Percentiles rank a stretch among this genome's conserved stretches.
These are phyloP conservation scores for Timema cristinae DNA, from an alignment of 2,888 invertebrate genomes.

Conservation along the genomic window DNA sequence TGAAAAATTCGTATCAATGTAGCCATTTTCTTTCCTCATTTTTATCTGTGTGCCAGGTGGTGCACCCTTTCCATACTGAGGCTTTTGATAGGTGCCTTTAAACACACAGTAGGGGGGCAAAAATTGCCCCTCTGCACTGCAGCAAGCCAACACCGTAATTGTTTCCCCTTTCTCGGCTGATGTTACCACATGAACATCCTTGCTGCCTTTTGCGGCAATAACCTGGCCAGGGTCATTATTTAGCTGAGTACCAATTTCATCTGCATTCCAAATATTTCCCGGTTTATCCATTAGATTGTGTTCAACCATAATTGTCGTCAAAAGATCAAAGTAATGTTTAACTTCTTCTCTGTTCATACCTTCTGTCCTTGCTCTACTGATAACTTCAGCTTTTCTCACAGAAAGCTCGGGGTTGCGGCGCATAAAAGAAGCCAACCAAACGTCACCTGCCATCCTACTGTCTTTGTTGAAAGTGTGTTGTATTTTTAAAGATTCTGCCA, in stretches of 20 bases:
- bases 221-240: constrained; percentile 24
- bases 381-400: no score
- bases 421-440: no score
- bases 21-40: constrained; percentile 34
- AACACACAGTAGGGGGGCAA: constrained; percentile 12
- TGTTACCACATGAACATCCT: no score
- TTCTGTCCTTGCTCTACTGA: no score
- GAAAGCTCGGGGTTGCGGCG: no score
- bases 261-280: constrained; percentile 2
- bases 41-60: constrained; percentile 29
- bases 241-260: not conserved
- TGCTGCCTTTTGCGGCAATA: no score
- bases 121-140: constrained; percentile 36
- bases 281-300: constrained; percentile 17
- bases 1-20: constrained; percentile 33
- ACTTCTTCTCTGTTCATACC: constrained; percentile 37
- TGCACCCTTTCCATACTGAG: constrained; percentile 34
- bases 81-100: constrained; percentile 32
- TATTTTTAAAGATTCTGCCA: constrained; percentile 33
- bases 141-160: no score
- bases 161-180: no score
- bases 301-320: constrained; percentile 34
- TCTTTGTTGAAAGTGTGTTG: constrained; percentile 36
- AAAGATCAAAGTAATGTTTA: constrained; percentile 34
- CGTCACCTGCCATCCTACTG: constrained; percentile 12